phyloP scores from a whole-genome alignment of 2,113 vertebrate genomes.

The Semnopithecus entellus region DNA sequence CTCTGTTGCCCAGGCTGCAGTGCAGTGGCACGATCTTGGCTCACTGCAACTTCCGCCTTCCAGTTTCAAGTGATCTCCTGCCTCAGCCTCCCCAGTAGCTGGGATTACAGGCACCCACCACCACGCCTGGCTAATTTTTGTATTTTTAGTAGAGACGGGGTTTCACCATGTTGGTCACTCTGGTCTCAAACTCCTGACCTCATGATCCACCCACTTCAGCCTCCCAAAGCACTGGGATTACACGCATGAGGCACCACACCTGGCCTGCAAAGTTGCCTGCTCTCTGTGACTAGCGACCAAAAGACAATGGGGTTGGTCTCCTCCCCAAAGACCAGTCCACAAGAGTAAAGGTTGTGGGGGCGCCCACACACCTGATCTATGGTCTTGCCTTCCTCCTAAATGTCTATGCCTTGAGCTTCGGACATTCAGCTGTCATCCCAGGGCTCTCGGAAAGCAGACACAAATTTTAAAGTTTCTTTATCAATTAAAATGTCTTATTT shows the following conservation, averaged over 20 bases:
- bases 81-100: no score
- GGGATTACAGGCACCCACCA: no score
- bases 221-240: no score
- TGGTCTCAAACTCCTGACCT: no score
- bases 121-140: no score
- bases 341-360: background rate
- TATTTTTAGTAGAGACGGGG: no score
- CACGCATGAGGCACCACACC: background rate
- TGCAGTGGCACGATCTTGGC: no score
- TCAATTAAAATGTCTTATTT: background rate
- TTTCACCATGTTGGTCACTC: no score
- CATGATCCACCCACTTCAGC: no score
- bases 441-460: background rate
- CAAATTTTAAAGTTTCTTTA: background rate
- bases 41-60: no score
- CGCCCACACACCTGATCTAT: background rate
- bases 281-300: slow-evolving; percentile 26
- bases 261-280: background rate
- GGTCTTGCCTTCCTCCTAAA: slow-evolving; percentile 23
- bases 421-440: background rate
- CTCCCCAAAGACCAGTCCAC: background rate
- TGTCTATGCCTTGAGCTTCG: background rate
- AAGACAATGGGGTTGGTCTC: background rate
- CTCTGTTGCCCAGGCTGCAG: no score
- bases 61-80: no score